Percentiles rank a stretch among this genome's conserved stretches.
phyloP scores from a whole-genome alignment of 1,140 invertebrate species.

The Battus philenor region DNA sequence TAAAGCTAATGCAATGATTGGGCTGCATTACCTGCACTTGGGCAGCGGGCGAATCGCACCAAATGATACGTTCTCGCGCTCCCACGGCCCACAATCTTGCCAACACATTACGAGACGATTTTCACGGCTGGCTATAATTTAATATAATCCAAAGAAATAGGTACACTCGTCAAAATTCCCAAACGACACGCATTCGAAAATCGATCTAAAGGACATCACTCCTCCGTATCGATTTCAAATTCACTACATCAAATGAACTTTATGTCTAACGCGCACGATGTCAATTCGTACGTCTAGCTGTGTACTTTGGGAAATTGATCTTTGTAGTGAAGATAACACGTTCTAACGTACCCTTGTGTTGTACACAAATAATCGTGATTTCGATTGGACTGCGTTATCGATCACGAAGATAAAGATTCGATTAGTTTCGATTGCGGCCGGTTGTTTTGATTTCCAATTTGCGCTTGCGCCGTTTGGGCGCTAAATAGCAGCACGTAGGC shows the following conservation, averaged over 20 bases:
- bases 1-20: conserved; percentile 67
- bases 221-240: conserved; percentile 17
- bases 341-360: conserved; percentile 6
- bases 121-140: conserved; percentile 74
- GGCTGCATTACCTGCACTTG: conserved; percentile 55
- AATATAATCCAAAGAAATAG: conserved; percentile 75
- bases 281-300: conserved; percentile 24
- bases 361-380: conserved; percentile 66
- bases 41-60: conserved; percentile 42
- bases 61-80: conserved; percentile 64
- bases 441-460: conserved; percentile 75
- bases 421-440: conserved; percentile 67
- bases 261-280: conserved; percentile 24
- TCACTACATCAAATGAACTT: conserved; percentile 13
- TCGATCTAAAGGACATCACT: conserved; percentile 26
- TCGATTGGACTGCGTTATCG: conserved; percentile 65
- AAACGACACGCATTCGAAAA: conserved; percentile 21
- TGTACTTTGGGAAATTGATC: conserved; percentile 17
- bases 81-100: conserved; percentile 60
- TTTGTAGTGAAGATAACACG: conserved; percentile 22
- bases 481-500: conserved; percentile 71
- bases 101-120: conserved; percentile 72
- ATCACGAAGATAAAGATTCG: conserved; percentile 70
- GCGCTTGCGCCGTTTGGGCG: conserved; percentile 64
- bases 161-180: conserved; percentile 46